Evolutionary conservation across 2,113 vertebrate genomes (phyloP), one percentile per base, ranked within the genome.

Genomic region (Pipra filicauda): DNA sequence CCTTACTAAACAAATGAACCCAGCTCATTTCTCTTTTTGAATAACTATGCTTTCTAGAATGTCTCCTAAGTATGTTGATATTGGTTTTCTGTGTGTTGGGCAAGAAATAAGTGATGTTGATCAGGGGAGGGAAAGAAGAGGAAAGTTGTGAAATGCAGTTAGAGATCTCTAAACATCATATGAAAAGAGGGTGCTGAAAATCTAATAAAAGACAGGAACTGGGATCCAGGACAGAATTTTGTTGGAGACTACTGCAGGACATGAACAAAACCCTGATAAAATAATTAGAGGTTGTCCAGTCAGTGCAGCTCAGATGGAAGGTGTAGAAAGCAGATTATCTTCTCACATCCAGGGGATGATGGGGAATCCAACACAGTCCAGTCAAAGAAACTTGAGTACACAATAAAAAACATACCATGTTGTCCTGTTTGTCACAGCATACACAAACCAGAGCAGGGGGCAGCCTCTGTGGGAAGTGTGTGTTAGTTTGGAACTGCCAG

Each of bases 241-340:
- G 3, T 62, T 85, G 71, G 71, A 76, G 44, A 35, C 54, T 88
- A 31, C 58, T 70, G 66, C 66, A 69, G 58, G 41, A 49, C 67
- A 28, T 62, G 54, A 62, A 65, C 30, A 93, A 91, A 87, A 9
- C 27, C 6, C 46, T 61, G 88, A 88, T 88, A 92, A 93, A 94
- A 55, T 66, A 76, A 82, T 78, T 79, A 85, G 37, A 77, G 15
- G 5, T 66, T 74, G 79, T 59, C 83, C 26, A 48, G 54, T 51
- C 2, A 1, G 46, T 91, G 46, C 27, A 51, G 9, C 54, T 88
- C 41, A n/a, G 67, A 69, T 43, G 26, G 43, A 54, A 91, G 15
- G 46, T 93, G 88, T 18, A 66, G 71, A 95, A 95, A 94, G 46
- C 28, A 61, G 54, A 46, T 76, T 90, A 62, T 83, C 41, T 73